These are phyloP conservation scores for Solea senegalensis DNA, from an alignment of 2,113 vertebrate genomes.

Conservation along the genomic window DNA sequence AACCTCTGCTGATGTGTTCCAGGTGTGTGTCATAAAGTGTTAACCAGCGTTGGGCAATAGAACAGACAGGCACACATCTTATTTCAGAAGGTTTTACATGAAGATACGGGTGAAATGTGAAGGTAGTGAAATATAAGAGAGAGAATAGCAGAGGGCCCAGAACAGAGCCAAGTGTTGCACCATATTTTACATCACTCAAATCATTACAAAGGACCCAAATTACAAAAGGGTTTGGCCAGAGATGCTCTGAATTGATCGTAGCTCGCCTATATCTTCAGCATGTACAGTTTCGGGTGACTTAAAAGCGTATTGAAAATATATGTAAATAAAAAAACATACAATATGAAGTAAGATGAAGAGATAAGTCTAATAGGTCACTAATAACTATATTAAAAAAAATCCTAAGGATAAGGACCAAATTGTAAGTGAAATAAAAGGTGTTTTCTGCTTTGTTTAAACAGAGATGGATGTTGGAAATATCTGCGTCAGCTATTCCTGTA, in stretches of 20 bases:
- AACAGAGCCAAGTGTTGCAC: not conserved
- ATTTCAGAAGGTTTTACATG: not conserved
- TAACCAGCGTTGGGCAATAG: too few species aligned
- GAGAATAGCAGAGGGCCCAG: not conserved
- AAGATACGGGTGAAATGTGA: not conserved
- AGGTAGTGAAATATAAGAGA: not conserved
- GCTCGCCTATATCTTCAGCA: too few species aligned
- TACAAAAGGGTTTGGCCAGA: not conserved
- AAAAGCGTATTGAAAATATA: not conserved
- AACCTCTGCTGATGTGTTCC: not conserved
- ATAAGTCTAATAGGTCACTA: too few species aligned
- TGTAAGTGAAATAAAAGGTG: conserved; percentile 8
- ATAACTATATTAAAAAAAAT: too few species aligned
- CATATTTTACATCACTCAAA: not conserved
- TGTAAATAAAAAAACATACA: too few species aligned
- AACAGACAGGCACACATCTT: too few species aligned
- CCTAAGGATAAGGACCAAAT: too few species aligned
- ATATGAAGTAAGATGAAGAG: too few species aligned
- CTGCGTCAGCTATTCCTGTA: conserved; percentile 72
- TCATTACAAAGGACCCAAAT: not conserved
- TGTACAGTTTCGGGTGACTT: too few species aligned
- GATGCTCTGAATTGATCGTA: too few species aligned
- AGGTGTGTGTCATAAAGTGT: not conserved
- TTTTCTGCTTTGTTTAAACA: conserved; percentile 63
- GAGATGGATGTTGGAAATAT: conserved; percentile 72